Percentiles rank a stretch among this genome's conserved stretches.
phyloP scores from a whole-genome alignment of 2,888 invertebrate species.

The Platynereis dumerilii region DNA sequence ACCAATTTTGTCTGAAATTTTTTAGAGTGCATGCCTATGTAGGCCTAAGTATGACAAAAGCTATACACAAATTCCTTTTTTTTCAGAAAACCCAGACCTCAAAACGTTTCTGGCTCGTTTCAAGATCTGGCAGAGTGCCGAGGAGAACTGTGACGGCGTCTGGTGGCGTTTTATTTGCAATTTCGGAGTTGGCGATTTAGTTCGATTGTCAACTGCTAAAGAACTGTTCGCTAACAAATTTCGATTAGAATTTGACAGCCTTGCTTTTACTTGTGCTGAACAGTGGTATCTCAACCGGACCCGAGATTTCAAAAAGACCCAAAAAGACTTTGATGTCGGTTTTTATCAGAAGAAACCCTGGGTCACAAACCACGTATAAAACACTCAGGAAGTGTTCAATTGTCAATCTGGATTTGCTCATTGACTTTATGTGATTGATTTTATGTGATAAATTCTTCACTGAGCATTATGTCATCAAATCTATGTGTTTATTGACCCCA shows the following conservation, averaged over 20 bases:
- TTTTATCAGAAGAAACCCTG: conserved; percentile 27
- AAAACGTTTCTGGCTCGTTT: conserved; percentile 32
- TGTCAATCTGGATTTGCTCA: too few relatives aligned
- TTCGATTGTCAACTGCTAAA: conserved; percentile 36
- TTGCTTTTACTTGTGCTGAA: conserved; percentile 50
- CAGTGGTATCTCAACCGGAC: conserved; percentile 34
- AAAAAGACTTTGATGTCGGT: conserved; percentile 25
- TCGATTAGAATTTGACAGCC: conserved; percentile 44
- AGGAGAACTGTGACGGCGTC: conserved; percentile 44
- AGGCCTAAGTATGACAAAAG: too few relatives aligned
- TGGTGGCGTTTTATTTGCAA: conserved; percentile 51
- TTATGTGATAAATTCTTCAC: too few relatives aligned
- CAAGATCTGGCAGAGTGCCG: conserved; percentile 35
- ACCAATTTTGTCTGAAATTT: too few relatives aligned
- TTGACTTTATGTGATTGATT: too few relatives aligned
- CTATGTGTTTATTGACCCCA: too few relatives aligned
- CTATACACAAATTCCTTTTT: not conserved
- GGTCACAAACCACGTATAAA: conserved; percentile 13
- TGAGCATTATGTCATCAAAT: too few relatives aligned
- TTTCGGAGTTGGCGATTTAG: conserved; percentile 51
- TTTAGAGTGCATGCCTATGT: too few relatives aligned
- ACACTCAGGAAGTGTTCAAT: too few relatives aligned
- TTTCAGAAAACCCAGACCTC: conserved; percentile 37
- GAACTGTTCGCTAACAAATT: conserved; percentile 57
- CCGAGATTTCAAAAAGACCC: not conserved